Evolutionary conservation across 2,113 vertebrate species (phyloP), one percentile per base, ranked within the genome.

Genomic region (Semnornis frantzii): DNA sequence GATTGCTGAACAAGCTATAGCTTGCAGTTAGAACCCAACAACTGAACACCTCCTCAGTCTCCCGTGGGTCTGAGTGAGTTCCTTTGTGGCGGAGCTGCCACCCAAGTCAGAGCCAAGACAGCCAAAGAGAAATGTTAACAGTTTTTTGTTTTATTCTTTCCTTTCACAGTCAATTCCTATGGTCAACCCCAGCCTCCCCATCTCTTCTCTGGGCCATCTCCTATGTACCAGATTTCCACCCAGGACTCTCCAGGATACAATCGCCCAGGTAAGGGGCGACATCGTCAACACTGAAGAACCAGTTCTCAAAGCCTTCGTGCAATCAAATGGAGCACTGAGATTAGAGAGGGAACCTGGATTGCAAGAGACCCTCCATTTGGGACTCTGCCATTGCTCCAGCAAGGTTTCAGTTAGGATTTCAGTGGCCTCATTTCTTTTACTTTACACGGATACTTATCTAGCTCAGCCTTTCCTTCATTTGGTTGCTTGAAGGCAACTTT

Each of bases 201-300:
- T 94, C 97, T 98, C 82, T 98, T 98, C 85, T 97, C 98, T 7
- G 98, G 97, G 89, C 98, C 98, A 48, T 98, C 98, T 88, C 98
- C 98, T 44, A 98, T 98, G 96, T 98, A 98, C 89, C 97, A 98
- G 55, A 96, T 98, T 69, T 94, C 98, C 27, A 97, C 97, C 94
- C 98, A 98, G 96, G 98, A 98, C 74, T 97, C 98, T 85, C 95
- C 98, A 14, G 98, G 96, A 82, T 98, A 98, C 79, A 98, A 85
- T 88, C 98, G 98, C 77, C 97, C 97, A 97, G 97, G 98, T 98
- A 94, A 97, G 97, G 16, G 28, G 12, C 71, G 33, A 46, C 14
- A 5, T 48, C 46, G 55, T 24, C 8, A 82, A 46, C 18, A 12
- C 64, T 39, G 6, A 82, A 71, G 59, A 94, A n/a, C 14, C 7